phyloP scores from a whole-genome alignment of 2,113 vertebrate species.

The Rattus norvegicus region GRCr8 NC_086022.1:10233001-10233500 shows the following conservation, averaged over 20 bases:
- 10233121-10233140: neutral
- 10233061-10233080: neutral
- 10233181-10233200: too few relatives aligned
- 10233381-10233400: neutral
- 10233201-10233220: too few relatives aligned
- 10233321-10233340: too few relatives aligned
- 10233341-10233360: neutral
- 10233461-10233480: neutral
- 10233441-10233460: neutral
- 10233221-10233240: neutral
- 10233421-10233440: too few relatives aligned
- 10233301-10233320: neutral
- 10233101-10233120: accelerated
- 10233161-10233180: neutral
- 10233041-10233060: neutral
- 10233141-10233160: neutral
- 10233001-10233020: neutral
- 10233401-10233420: accelerated
- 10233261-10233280: neutral
- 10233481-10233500: neutral
- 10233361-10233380: neutral
- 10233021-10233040: neutral
- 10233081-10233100: neutral
- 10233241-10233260: neutral
- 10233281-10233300: neutral